These are phyloP conservation scores for Notechis scutatus DNA, from an alignment of 2,113 vertebrate species.

Conservation along the genomic window DNA sequence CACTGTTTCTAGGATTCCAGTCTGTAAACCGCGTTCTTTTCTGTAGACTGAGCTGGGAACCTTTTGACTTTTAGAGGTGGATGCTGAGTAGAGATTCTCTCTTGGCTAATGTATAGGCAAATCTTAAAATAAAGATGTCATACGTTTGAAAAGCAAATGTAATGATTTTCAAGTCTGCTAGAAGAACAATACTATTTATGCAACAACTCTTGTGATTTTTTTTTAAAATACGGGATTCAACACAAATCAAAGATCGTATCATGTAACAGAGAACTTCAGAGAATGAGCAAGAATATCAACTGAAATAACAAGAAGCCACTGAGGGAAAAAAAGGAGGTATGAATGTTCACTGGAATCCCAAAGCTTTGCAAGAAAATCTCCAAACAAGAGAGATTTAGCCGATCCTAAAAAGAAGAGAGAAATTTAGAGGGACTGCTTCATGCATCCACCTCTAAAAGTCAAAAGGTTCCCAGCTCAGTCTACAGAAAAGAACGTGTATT, in stretches of 20 bases:
- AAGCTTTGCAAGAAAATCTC: background rate
- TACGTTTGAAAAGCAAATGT: slow-evolving; percentile 6
- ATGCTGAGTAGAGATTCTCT: background rate
- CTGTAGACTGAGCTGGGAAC: background rate
- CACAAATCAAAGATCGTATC: background rate
- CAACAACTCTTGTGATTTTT: background rate
- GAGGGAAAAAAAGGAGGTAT: background rate
- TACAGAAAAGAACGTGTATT: background rate
- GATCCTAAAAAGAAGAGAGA: background rate
- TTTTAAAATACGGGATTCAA: background rate
- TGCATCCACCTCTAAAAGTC: background rate
- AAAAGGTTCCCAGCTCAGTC: background rate
- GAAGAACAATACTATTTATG: background rate
- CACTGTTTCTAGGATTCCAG: background rate
- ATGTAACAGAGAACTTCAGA: background rate
- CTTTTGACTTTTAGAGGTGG: background rate
- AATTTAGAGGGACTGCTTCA: background rate
- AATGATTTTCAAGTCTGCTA: background rate
- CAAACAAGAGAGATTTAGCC: background rate
- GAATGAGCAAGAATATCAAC: background rate
- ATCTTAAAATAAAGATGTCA: background rate
- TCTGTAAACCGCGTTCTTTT: background rate
- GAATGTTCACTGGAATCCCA: background rate
- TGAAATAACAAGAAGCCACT: background rate
- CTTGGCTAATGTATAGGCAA: slow-evolving; percentile 1